Percentiles rank a stretch among this genome's conserved stretches.
Evolutionary conservation across 2,113 vertebrate species (phyloP).

Genomic region (cat (Felis catus)): F.catus_Fca126_mat1.0 CM031424.1:8568001-8568500

Average conservation of each 20-base stretch:
- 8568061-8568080: neutral
- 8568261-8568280: neutral
- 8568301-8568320: neutral
- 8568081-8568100: neutral
- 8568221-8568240: neutral
- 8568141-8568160: neutral
- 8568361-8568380: neutral
- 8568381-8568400: neutral
- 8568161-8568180: neutral
- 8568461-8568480: neutral
- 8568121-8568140: neutral
- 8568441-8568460: neutral
- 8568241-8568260: neutral
- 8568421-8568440: neutral
- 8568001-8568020: neutral
- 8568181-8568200: neutral
- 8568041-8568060: neutral
- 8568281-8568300: neutral
- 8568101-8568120: neutral
- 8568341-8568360: neutral
- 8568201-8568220: neutral
- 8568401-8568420: neutral
- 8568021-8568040: neutral
- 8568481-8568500: neutral
- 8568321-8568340: neutral